Evolutionary conservation across 2,797 vertebrate species (phyloP), one percentile per base, ranked within the genome.

Genomic region (Scarus forsteni): DNA sequence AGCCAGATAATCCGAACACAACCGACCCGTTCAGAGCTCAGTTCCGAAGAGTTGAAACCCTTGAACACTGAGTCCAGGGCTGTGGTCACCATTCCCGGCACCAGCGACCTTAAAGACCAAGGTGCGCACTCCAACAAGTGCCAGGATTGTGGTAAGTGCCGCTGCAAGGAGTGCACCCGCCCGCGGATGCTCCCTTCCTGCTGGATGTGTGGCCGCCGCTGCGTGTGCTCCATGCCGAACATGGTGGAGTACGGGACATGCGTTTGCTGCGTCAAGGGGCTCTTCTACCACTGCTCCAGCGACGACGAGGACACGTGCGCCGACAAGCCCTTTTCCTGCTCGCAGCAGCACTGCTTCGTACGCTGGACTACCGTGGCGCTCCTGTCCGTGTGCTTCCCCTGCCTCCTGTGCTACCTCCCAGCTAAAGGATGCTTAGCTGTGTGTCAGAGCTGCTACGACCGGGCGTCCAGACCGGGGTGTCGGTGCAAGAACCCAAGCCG

Each of bases 231-330:
- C 0, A 93, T 92, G 13, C 94, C 97, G 83, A 95, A 88, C 1
- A 85, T 93, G 1, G 95, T 97, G 69, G 98, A 99, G 87, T 97
- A 97, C 0, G 95, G 94, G 71, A 99, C 97, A 14, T 99, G 98
- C 0, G 95, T 96, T 39, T 99, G 98, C 92, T 99, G 97, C 35
- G 91, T 99, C 83, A 98, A 98, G 90, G 96, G 95, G 45, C 95
- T 99, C 34, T 99, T 99, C 93, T 99, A 99, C 94, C 98, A 99
- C 95, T 99, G 98, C 93, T 98, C 97, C 73, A 97, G 90, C 0
- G 98, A 99, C 11, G 97, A 99, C 0, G 98, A 99, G 93, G 97
- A 99, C 91, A 96, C 95, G 73, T 98, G 97, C 45, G 89, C 96
- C 0, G 98, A 99, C 92, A 96, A 96, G 90, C 98, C 98, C 3